Conservation (phyloP, 2,888 invertebrate species). For the Tetragonisca angustula region DNA sequence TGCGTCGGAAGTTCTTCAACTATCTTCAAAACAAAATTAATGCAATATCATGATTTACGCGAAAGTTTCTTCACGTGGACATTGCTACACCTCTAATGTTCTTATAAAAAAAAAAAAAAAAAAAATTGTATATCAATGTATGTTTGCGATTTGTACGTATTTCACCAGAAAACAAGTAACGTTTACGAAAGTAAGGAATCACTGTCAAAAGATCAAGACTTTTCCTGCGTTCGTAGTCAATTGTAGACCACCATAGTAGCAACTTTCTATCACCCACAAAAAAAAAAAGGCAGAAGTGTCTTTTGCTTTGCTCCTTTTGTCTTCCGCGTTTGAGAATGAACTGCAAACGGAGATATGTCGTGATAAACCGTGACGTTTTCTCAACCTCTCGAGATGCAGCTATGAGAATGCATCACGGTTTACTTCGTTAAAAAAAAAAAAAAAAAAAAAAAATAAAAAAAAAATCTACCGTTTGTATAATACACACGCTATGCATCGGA, state of each 20-base stretch:
- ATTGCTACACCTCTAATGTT: neutral
- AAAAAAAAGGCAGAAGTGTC: slow-evolving; percentile 35
- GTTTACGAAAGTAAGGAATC: slow-evolving; percentile 4
- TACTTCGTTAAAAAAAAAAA: slow-evolving; percentile 6
- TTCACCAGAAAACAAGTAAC: neutral
- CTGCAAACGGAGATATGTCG: neutral
- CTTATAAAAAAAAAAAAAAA: neutral
- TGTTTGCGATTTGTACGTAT: slow-evolving; percentile 19
- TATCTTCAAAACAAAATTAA: slow-evolving; percentile 17
- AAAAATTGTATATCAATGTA: slow-evolving; percentile 3
- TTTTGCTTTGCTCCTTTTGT: slow-evolving; percentile 22
- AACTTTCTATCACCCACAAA: slow-evolving; percentile 37
- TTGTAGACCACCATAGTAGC: slow-evolving; percentile 18
- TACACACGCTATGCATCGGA: slow-evolving; percentile 21
- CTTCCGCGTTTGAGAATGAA: neutral
- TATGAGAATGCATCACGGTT: slow-evolving; percentile 49
- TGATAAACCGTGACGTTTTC: slow-evolving; percentile 42
- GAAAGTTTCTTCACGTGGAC: slow-evolving; percentile 1
- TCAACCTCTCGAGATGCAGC: slow-evolving; percentile 39
- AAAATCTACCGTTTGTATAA: slow-evolving; percentile 8
- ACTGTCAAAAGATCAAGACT: neutral
- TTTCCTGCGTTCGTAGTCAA: no score
- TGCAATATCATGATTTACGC: neutral
- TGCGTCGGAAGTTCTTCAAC: neutral
- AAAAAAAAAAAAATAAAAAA: neutral